These are phyloP conservation scores for Synodontis membranacea DNA, from an alignment of 2,113 vertebrate species.

Conservation along the genomic window DNA sequence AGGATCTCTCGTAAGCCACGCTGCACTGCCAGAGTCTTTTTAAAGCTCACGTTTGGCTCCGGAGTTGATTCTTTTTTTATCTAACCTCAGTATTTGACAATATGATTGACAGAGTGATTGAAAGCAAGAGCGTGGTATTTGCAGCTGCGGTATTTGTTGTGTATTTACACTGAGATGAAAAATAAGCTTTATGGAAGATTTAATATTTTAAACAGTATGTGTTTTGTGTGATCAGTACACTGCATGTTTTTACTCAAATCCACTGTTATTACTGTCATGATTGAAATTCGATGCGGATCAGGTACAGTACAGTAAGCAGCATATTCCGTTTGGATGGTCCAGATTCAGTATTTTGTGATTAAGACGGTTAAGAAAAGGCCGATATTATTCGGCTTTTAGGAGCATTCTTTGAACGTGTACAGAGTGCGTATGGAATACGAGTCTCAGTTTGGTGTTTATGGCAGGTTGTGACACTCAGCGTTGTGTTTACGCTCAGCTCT, in stretches of 20 bases:
- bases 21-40: neutral
- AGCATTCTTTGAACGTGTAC: too few species aligned
- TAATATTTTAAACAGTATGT: neutral
- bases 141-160: neutral
- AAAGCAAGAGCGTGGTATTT: neutral
- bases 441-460: too few species aligned
- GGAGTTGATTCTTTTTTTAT: neutral
- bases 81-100: neutral
- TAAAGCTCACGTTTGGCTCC: neutral
- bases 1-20: neutral
- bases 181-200: neutral
- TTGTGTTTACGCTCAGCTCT: too few species aligned
- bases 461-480: too few species aligned
- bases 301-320: too few species aligned
- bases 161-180: slow-evolving; percentile 7
- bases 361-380: too few species aligned
- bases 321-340: too few species aligned
- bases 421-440: too few species aligned
- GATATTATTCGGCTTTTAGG: too few species aligned
- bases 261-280: too few species aligned
- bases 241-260: neutral
- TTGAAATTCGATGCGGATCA: too few species aligned
- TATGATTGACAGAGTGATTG: neutral
- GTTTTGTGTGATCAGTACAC: neutral
- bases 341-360: too few species aligned